phyloP scores from a whole-genome alignment of 2,888 invertebrate species.

The Phrixothrix hirtus region DNA sequence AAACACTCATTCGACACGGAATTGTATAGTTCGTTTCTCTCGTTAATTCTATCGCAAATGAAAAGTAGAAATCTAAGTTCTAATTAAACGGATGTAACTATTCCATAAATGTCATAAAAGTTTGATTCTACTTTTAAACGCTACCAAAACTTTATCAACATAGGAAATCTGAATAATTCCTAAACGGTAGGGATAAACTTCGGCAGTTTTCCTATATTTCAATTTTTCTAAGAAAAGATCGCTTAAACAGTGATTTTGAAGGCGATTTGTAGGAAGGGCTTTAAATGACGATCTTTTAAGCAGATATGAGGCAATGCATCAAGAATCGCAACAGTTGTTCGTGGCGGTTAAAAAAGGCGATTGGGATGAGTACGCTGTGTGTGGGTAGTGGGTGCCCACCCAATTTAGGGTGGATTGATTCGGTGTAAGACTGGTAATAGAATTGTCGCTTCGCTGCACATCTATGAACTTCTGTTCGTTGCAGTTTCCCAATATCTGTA shows the following conservation, averaged over 20 bases:
- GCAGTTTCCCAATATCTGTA: constrained; percentile 33
- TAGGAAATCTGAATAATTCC: no score
- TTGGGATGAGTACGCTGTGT: constrained; percentile 14
- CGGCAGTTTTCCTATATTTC: background rate
- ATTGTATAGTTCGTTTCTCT: no score
- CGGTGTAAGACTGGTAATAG: constrained; percentile 41
- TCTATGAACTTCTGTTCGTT: constrained; percentile 34
- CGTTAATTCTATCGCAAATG: constrained; percentile 12
- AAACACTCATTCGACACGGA: constrained; percentile 16
- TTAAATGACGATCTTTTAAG: constrained; percentile 24
- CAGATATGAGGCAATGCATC: constrained; percentile 28
- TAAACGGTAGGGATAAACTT: no score
- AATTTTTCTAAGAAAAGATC: background rate
- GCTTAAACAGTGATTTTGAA: constrained; percentile 10
- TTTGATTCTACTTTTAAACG: no score
- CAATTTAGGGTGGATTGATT: constrained; percentile 35
- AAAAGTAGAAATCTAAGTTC: no score
- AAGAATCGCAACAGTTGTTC: constrained; percentile 37
- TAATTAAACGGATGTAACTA: no score
- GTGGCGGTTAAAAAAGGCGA: constrained; percentile 26
- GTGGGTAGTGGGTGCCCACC: constrained; percentile 29
- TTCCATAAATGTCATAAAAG: no score
- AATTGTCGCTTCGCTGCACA: constrained; percentile 41
- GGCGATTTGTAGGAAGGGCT: constrained; percentile 15
- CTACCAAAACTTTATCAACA: constrained; percentile 1